Evolutionary conservation across 2,888 invertebrate genomes (phyloP).

Genomic region (Trichogramma dendrolimi): DNA sequence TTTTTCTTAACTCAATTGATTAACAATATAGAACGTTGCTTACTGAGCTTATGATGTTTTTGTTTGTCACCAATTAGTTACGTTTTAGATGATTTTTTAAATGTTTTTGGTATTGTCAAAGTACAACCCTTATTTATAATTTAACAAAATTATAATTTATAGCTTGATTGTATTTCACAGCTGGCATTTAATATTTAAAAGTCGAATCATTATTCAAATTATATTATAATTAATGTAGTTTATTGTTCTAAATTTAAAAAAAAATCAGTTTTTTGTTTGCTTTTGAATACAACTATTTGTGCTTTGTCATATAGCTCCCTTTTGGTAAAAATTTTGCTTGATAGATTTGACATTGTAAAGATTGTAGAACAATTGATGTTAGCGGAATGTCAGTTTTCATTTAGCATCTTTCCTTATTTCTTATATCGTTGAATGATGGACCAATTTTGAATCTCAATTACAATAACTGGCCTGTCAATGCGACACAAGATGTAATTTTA

Average conservation of each 20-base stretch:
- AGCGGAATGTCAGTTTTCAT: conserved; percentile 19
- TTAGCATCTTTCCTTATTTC: conserved; percentile 18
- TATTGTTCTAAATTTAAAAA: no score
- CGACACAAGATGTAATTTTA: no score
- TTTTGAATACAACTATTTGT: no score
- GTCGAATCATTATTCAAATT: no score
- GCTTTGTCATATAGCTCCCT: no score
- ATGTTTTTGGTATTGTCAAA: not conserved
- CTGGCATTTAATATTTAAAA: no score
- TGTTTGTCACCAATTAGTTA: not conserved
- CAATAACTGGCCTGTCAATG: conserved; percentile 8
- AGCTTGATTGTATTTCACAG: no score
- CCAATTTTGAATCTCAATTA: conserved; percentile 13
- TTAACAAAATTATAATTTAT: not conserved
- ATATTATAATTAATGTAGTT: no score
- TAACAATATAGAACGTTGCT: conserved; percentile 2
- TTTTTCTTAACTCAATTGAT: conserved; percentile 4
- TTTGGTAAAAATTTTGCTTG: not conserved
- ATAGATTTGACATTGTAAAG: conserved; percentile 16
- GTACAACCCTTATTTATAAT: conserved; percentile 4
- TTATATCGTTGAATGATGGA: conserved; percentile 17
- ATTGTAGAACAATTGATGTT: conserved; percentile 17
- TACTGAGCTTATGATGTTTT: not conserved
- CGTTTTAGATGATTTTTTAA: not conserved
- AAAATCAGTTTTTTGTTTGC: no score